Conservation (phyloP, 2,113 vertebrate genomes). For the Chrysochloris asiatica region DNA sequence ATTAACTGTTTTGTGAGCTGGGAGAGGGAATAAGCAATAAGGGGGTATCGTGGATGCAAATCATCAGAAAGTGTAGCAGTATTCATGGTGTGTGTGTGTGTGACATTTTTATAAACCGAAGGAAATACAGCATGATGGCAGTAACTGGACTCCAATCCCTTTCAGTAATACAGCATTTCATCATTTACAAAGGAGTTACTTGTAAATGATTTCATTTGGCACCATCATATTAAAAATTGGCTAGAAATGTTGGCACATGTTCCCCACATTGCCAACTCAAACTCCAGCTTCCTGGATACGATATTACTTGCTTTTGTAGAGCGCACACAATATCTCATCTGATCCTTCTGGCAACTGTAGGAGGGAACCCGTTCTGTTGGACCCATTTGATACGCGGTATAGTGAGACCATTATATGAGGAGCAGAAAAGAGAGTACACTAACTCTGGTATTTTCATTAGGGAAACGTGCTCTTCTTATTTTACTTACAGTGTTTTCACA, state of each 20-base stretch:
- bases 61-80: too few species aligned
- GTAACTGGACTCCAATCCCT: background rate
- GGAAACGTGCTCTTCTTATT: background rate
- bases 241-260: background rate
- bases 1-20: too few species aligned
- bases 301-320: rapidly evolving
- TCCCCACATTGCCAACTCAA: background rate
- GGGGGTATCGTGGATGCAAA: too few species aligned
- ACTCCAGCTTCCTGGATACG: background rate
- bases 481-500: background rate
- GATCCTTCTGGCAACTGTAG: background rate
- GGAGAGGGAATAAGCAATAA: background rate
- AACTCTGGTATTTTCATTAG: background rate
- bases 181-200: background rate
- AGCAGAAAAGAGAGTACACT: background rate
- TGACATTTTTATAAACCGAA: background rate
- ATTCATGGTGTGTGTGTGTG: rapidly evolving
- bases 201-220: background rate
- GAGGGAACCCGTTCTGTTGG: background rate
- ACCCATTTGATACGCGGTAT: background rate
- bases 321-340: background rate
- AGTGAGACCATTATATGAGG: background rate
- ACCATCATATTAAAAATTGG: background rate
- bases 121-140: background rate
- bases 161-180: background rate